Percentiles rank a stretch among this genome's conserved stretches.
These are phyloP conservation scores for Amphiprion percula DNA, from an alignment of 2,113 vertebrate species.

Conservation along the genomic window DNA sequence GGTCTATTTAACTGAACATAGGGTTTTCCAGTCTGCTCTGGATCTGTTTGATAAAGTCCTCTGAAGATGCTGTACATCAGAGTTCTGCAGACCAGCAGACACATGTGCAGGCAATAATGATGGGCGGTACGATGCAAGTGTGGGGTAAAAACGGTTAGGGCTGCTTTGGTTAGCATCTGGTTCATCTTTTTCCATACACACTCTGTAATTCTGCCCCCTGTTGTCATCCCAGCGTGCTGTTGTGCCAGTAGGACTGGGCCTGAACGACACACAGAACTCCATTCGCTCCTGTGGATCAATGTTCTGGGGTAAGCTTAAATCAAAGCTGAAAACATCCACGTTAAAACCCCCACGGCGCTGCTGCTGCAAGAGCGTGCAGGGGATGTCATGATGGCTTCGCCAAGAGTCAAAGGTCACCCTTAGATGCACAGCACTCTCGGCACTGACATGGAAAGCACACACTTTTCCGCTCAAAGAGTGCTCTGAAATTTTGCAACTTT, in stretches of 20 bases:
- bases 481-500: conserved; percentile 81
- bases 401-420: conserved; percentile 85
- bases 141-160: not conserved
- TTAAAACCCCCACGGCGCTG: not conserved
- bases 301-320: conserved; percentile 69
- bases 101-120: not conserved
- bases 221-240: conserved; percentile 76
- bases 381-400: conserved; percentile 79
- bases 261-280: conserved; percentile 81
- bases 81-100: conserved; percentile 5
- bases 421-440: conserved; percentile 73
- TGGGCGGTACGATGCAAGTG: not conserved
- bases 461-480: conserved; percentile 78
- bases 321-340: conserved; percentile 79
- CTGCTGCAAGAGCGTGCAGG: conserved; percentile 74
- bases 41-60: conserved; percentile 16
- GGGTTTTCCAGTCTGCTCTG: conserved; percentile 9
- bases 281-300: conserved; percentile 45
- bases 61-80: conserved; percentile 18
- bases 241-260: conserved; percentile 37
- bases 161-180: not conserved
- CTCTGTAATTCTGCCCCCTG: conserved; percentile 76
- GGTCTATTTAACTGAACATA: conserved; percentile 1
- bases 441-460: conserved; percentile 62
- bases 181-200: conserved; percentile 52